A percentile compares a stretch with the other conserved stretches of the same genome.
Evolutionary conservation across 23 tunicate species (phyloP).

Genomic region (Botrylloides violaceus): DNA sequence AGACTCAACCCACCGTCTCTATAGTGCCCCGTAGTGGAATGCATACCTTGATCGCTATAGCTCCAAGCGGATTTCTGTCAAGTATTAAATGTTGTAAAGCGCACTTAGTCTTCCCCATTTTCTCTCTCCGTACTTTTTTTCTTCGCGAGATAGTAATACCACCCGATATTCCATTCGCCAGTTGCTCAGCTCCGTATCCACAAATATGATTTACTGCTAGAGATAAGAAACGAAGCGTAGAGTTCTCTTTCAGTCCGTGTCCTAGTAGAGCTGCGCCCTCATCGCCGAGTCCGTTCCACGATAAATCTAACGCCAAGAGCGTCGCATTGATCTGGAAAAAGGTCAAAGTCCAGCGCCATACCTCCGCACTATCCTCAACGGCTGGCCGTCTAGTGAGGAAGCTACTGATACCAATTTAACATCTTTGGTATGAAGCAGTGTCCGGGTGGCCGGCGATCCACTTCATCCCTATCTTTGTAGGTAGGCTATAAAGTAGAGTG

Average conservation of each 20-base stretch:
- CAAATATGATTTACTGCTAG: conserved; percentile 86
- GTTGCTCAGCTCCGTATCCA: conserved; percentile 51
- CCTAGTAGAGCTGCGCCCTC: conserved; percentile 70
- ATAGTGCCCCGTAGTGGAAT: too few relatives aligned
- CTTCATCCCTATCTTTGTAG: too few relatives aligned
- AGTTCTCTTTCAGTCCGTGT: conserved; percentile 34
- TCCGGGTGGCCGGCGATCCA: too few relatives aligned
- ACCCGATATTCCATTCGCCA: conserved; percentile 52
- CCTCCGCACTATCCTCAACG: too few relatives aligned
- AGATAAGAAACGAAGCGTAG: conserved; percentile 43
- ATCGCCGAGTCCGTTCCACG: conserved; percentile 81
- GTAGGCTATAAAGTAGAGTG: too few relatives aligned
- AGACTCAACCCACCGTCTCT: too few relatives aligned
- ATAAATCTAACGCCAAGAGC: conserved; percentile 48
- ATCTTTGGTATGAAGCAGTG: too few relatives aligned
- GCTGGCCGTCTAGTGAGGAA: too few relatives aligned
- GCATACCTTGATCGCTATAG: conserved; percentile 39
- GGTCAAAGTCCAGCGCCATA: too few relatives aligned
- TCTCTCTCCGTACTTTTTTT: conserved; percentile 21
- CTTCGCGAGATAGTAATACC: conserved; percentile 27
- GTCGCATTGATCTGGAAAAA: conserved; percentile 43
- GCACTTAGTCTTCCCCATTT: conserved; percentile 28
- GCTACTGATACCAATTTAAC: too few relatives aligned
- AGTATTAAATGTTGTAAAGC: conserved; percentile 32
- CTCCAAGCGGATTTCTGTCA: conserved; percentile 66